Base-by-base conservation (phyloP, 2,888 invertebrate genomes). In the Mechanitis messenoides region DNA sequence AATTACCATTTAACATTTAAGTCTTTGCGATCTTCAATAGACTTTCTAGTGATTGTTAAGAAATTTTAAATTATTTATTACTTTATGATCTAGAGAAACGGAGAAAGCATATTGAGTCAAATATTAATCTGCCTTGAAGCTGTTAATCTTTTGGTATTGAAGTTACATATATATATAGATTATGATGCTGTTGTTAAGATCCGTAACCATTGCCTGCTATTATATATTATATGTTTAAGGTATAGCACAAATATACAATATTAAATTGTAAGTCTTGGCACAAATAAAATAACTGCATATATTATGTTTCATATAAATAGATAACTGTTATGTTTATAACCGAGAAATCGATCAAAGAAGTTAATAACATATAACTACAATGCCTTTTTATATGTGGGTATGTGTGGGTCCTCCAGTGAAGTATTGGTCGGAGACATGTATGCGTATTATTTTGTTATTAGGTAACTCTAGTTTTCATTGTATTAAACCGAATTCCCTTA, bases 401-500 rank as follows among this genome's bases (percentile, higher is more conserved):
- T 50, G 50, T 50, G 50, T 28, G 28, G 31, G 50, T 50, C 50
- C 47, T 12, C 47, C 47, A n/a, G 20, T 3, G 47, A 47, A 20
- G 12, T 20, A 20, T 3, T 28, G 47, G n/a, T n/a, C 5, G 20
- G 20, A 20, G 20, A 20, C 20, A 20, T 20, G 20, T 35, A 35
- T 31, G 5, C 31, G 50, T 50, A 31, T 31, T 50, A 31, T 50
- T 50, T 50, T 28, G 9, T 31, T 31, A 31, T 28, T 50, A 31
- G 50, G 11, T n/a, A 31, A 50, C 50, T 50, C 47, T 47, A 50
- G 50, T 50, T 31, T 50, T 31, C 31, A 53, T 55, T 60, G 54
- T 60, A 60, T 63, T 67, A 64, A 63, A 67, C 59, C 61, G 62
- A 64, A 63, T 63, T 64, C 60, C 58, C 47, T 61, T 67, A 63